A percentile compares a stretch with the other conserved stretches of the same genome.
These are phyloP conservation scores for Aptenodytes patagonicus DNA, from an alignment of 2,113 vertebrate species.

Conservation along the genomic window DNA sequence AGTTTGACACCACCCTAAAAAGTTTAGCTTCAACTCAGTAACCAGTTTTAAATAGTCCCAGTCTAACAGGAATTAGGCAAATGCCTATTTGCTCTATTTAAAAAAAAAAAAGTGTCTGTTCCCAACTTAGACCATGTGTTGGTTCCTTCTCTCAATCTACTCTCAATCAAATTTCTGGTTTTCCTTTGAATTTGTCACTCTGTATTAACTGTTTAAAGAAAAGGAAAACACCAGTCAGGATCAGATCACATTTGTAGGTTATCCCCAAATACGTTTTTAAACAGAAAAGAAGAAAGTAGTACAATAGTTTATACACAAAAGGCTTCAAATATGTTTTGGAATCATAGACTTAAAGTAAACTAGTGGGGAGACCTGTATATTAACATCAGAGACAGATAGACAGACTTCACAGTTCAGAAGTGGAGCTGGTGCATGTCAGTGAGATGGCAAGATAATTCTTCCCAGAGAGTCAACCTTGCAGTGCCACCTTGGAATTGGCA, in stretches of 20 bases:
- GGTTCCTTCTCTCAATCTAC: neutral
- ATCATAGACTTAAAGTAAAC: neutral
- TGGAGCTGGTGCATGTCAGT: neutral
- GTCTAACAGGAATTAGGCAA: neutral
- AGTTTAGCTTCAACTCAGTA: neutral
- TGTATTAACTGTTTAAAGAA: neutral
- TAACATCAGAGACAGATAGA: neutral
- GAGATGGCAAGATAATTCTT: neutral
- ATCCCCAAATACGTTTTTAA: neutral
- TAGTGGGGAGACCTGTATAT: neutral
- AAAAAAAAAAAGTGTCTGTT: neutral
- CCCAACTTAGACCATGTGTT: neutral
- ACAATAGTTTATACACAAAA: neutral
- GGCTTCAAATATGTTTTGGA: neutral
- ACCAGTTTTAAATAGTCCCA: neutral
- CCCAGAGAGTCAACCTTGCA: neutral
- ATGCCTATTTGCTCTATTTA: neutral
- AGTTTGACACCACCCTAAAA: neutral
- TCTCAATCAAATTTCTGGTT: neutral
- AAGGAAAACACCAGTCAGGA: neutral
- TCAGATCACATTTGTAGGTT: neutral
- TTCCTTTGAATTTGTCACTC: neutral
- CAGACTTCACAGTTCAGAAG: neutral
- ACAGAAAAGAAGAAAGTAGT: neutral
- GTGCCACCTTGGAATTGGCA: neutral